phyloP scores from a whole-genome alignment of 1,140 invertebrate species.

The Probaryconus sp. region DNA sequence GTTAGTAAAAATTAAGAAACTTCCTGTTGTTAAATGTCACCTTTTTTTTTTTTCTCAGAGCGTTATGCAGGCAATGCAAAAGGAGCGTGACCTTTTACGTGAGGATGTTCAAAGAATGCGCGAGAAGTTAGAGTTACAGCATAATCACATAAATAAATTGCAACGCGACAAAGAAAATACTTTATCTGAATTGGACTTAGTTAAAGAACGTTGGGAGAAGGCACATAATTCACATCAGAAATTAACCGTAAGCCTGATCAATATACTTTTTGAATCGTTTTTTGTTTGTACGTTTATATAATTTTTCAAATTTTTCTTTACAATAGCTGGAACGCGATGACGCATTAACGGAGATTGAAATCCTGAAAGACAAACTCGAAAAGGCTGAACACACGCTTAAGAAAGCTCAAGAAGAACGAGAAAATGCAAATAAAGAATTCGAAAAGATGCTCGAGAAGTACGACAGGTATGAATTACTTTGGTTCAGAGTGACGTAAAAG shows the following conservation, averaged over 20 bases:
- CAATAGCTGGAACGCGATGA: conserved; percentile 90
- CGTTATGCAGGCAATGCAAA: conserved; percentile 87
- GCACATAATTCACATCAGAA: conserved; percentile 90
- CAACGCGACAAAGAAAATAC: conserved; percentile 90
- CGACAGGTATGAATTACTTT: conserved; percentile 83
- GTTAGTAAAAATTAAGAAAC: not conserved
- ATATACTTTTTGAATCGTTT: not conserved
- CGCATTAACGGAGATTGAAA: conserved; percentile 89
- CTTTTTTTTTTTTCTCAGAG: conserved; percentile 74
- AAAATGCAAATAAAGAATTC: conserved; percentile 91
- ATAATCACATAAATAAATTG: conserved; percentile 88
- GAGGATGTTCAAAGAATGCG: conserved; percentile 89
- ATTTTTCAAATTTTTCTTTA: conserved; percentile 33
- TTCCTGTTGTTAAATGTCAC: conserved; percentile 11
- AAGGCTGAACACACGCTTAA: conserved; percentile 88
- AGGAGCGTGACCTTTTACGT: conserved; percentile 89
- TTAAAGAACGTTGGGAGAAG: conserved; percentile 93
- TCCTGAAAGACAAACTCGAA: conserved; percentile 93
- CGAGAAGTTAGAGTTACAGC: conserved; percentile 88
- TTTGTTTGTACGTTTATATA: not conserved
- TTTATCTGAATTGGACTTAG: conserved; percentile 89
- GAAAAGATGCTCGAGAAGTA: conserved; percentile 96
- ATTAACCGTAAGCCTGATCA: conserved; percentile 81
- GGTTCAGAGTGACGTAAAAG: conserved; percentile 23
- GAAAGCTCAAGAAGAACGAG: conserved; percentile 92